Evolutionary conservation across 1,140 invertebrate genomes (phyloP).

Genomic region (Eufriesea mexicana): DNA sequence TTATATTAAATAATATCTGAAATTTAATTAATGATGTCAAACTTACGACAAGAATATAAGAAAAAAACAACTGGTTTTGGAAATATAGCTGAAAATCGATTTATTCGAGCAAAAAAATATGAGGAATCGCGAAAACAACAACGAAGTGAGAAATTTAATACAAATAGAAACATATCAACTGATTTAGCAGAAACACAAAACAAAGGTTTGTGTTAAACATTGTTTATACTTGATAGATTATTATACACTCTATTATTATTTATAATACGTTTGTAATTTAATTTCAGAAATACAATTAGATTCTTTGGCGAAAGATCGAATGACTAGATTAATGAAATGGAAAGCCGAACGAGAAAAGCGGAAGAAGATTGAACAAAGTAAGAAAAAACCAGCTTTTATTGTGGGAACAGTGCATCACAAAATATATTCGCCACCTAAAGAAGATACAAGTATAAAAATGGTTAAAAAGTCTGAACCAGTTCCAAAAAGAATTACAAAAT

Average conservation of each 20-base stretch:
- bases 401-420: conserved; percentile 77
- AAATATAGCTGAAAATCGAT: conserved; percentile 16
- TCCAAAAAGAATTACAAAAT: conserved; percentile 71
- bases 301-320: neutral
- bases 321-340: conserved; percentile 74
- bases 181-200: neutral
- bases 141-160: conserved; percentile 33
- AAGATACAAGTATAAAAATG: conserved; percentile 17
- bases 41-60: conserved; percentile 50
- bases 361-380: conserved; percentile 66
- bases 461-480: neutral
- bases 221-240: neutral
- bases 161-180: conserved; percentile 17
- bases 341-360: conserved; percentile 70
- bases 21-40: conserved; percentile 15
- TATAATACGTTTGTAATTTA: neutral
- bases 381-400: conserved; percentile 77
- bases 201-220: conserved; percentile 4
- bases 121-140: conserved; percentile 28
- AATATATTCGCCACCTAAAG: conserved; percentile 68
- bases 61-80: conserved; percentile 42
- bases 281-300: neutral
- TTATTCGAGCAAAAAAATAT: conserved; percentile 29
- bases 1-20: no score
- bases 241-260: neutral